Evolutionary conservation across 2,113 vertebrate genomes (phyloP), one percentile per base, ranked within the genome.

Genomic region (Brachypteracias leptosomus): DNA sequence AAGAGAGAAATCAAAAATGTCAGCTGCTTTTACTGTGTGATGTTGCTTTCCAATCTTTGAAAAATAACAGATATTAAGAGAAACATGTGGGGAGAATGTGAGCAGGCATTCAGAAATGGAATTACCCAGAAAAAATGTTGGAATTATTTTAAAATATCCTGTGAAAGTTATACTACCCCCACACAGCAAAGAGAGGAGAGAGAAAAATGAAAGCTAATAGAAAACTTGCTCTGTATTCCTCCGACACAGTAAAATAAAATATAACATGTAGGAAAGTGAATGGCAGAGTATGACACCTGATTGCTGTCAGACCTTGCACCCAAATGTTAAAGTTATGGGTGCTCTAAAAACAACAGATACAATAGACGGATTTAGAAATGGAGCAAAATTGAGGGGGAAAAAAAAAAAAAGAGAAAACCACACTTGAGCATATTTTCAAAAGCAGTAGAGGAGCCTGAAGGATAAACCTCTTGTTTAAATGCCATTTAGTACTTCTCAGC

Each of bases 21-120:
- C 82, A 88, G 76, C 85, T 92, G 62, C 46, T 96, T 92, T 95
- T 73, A 82, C 86, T 83, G 40, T 13, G 36, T 25, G 93, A 85
- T n/a, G 57, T 65, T 89, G 52, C 76, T 68, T 90, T 93, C 68
- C 81, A 90, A 44, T 42, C 58, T 90, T 49, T 91, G 80, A 93
- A 95, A 93, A 95, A 94, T 76, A 95, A 66, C 76, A 95, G 59
- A 63, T 67, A 72, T 77, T 86, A 94, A 89, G 74, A 85, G 57
- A 88, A 93, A 86, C 29, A 62, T 24, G 40, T 36, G 68, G 61
- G n/a, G 72, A 93, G 81, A 91, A 93, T 40, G 57, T 28, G 18
- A 93, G 49, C 71, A 65, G 55, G 85, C 75, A 90, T 76, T 83
- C 82, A 88, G 71, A 88, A 95, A 82, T 71, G 42, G 90, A 88